Evolutionary conservation across 2,113 vertebrate species (phyloP).

Genomic region (Donacobius atricapilla): DNA sequence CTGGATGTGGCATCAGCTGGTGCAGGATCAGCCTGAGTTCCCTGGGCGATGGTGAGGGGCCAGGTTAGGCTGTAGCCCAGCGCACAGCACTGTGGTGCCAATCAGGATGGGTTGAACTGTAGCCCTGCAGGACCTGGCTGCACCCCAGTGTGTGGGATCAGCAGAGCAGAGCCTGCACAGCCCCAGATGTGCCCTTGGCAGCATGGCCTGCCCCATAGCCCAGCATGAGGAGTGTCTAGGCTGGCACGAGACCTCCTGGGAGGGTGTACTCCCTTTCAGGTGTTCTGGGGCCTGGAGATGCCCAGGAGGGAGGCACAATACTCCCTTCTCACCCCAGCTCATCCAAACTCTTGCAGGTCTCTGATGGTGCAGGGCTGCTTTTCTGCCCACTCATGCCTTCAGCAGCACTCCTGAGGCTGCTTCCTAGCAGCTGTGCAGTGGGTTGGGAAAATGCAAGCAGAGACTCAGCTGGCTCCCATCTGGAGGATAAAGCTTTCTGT

Average conservation of each 20-base stretch:
- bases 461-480: background rate
- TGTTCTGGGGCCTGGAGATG: background rate
- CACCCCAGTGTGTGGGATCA: fast-evolving
- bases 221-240: background rate
- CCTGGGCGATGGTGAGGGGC: background rate
- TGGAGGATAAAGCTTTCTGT: background rate
- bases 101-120: background rate
- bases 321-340: background rate
- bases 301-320: background rate
- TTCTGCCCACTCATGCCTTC: fast-evolving
- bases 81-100: fast-evolving
- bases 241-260: background rate
- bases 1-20: background rate
- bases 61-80: background rate
- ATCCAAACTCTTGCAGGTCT: fast-evolving
- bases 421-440: background rate
- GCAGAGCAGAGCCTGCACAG: background rate
- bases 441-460: background rate
- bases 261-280: background rate
- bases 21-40: background rate
- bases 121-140: background rate
- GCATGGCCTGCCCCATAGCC: background rate
- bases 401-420: background rate
- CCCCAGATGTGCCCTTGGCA: fast-evolving
- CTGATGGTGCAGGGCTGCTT: background rate